Base-by-base conservation (phyloP, 2,113 vertebrate genomes). In the Odontesthes bonariensis region DNA sequence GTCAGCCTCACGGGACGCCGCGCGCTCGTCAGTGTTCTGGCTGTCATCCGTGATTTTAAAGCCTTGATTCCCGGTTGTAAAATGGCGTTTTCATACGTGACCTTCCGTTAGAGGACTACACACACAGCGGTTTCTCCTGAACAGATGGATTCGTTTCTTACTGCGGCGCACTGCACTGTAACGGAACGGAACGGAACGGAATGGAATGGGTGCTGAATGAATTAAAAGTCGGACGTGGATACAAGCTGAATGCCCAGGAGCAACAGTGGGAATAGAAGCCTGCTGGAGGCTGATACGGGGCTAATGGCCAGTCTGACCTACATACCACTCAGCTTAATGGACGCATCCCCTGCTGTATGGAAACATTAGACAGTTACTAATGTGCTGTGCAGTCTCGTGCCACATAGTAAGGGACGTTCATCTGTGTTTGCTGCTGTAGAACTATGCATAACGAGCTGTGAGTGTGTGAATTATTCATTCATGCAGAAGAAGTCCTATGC, bases 221-320 rank as follows among this genome's bases (percentile, higher is more conserved):
- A 56, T 0, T 60, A 52, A 33, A 52, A 57, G 40, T 23, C 27
- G 62, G 69, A 59, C 73, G 57, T 44, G 53, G 74, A 85, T 60
- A 55, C 72, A 55, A 58, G 54, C 76, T 68, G 65, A 46, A 42
- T 56, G 69, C 60, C 7, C 58, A 0, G 69, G 38, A 69, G 73
- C 62, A 2, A 79, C 83, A 58, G 73, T 35, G 52, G 53, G 32
- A 12, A 56, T 7, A 22, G 57, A 46, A 54, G 51, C n/a, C 79
- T 14, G 38, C 57, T 12, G 49, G 3, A 16, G 53, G 23, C 73
- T 17, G 60, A 32, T 44, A 35, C 22, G 0, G 56, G 5, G 13
- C 33, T 35, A 32, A 40, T 0, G 55, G 68, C 32, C 67, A 14
- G n/a, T 27, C 47, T 88, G 86, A 88, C 86, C 87, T 73, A 87